Evolutionary conservation across 2,797 vertebrate genomes (phyloP), one percentile per base, ranked within the genome.

Genomic region (Orestias chungarensis): DNA sequence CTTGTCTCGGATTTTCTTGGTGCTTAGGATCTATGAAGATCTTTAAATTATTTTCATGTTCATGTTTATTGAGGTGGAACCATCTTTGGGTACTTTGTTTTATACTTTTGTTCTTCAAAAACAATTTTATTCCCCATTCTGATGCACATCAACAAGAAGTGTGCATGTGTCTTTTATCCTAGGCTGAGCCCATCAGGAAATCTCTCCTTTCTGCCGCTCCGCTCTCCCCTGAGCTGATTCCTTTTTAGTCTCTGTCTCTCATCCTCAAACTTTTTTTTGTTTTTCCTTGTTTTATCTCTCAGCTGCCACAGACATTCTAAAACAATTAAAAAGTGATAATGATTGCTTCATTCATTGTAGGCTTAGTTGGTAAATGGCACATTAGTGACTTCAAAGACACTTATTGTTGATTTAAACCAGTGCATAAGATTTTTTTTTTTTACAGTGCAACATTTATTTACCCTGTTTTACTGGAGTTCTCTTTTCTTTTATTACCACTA

Each of bases 81-180:
- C 80, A 49, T 71, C 69, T 61, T 57, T 66, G 88, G 73, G 71
- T 79, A 69, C n/a, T 38, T 31, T 73, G 76, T 74, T 83, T 52
- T 67, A 4, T 23, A 27, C 17, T 66, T 82, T 68, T n/a, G 44
- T 46, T 57, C 64, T 65, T 50, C 3, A 81, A 74, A 47, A 72
- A 64, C 31, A 10, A 33, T 66, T 64, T 54, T 71, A 33, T 75
- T 69, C 80, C 71, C 70, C 27, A 3, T 0, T 1, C 67, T 10
- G 12, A 73, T 70, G 70, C 49, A 59, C 17, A 50, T 80, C 73
- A 77, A 61, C 70, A 64, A 61, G n/a, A 75, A 8, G 15, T 38
- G 35, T 10, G 18, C 17, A 3, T 73, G 77, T 76, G 46, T 73
- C 66, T 75, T 74, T 67, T 75, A 61, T 52, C 83, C 85, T 74